Base-by-base conservation (phyloP, 2,113 vertebrate genomes). In the Orientallactaga bullata region DNA sequence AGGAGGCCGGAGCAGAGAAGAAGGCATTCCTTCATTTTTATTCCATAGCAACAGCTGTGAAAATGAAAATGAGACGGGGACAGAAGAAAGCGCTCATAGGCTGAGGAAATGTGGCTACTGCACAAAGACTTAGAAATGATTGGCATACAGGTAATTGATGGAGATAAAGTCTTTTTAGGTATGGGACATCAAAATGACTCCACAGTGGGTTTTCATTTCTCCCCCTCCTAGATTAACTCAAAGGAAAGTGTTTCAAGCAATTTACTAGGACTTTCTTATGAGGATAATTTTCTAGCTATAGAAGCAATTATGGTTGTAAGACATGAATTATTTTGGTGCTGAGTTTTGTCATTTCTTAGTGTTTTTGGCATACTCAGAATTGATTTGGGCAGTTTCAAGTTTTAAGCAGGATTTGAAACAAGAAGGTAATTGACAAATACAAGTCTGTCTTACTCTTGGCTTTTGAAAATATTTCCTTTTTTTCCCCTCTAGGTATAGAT, bases 311-410 rank as follows among this genome's bases (percentile, higher is more conserved):
- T 83, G 79, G 89, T 89, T 80, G 47, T 92, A 94, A 83, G 42
- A 82, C 87, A 86, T 85, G 77, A 89, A 91, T 94, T 95, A 93
- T 91, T 97, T 89, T 92, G 89, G 76, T 92, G 23, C 47, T 88
- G 60, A 89, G 55, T 89, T 96, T 71, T 95, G 0, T 93, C 35
- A 71, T 91, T 96, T 61, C 88, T 7, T 93, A 55, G 21, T 78
- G 35, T 90, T 95, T 95, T 84, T 81, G 24, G 69, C 32, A 85
- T 88, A 61, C 24, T 68, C 88, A 81, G 89, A 88, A 69, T 91
- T 85, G 89, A 81, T 71, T 91, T 80, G 89, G 71, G 16, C 35
- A 30, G 23, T 72, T 90, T 94, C 47, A 88, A 15, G 20, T 92
- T 89, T 94, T 87, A 77, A 95, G 51, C n/a, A 87, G 69, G 58